These are phyloP conservation scores for Diplolepis rosae DNA, from an alignment of 2,888 invertebrate genomes.

Conservation along the genomic window DNA sequence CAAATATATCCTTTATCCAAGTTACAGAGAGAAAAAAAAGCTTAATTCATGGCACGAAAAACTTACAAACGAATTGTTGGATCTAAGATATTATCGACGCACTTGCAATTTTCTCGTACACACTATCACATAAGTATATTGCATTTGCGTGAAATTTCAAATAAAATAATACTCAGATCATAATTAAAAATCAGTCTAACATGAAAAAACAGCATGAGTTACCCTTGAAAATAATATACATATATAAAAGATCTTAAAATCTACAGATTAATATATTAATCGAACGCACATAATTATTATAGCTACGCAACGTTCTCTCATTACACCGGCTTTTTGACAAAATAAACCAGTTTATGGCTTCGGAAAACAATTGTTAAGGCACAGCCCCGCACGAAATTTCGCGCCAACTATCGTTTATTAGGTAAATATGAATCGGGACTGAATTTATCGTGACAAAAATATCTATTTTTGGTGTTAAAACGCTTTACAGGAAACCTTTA, in stretches of 20 bases:
- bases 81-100: slow-evolving; percentile 32
- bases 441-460: slow-evolving; percentile 30
- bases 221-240: slow-evolving; percentile 51
- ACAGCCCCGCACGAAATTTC: slow-evolving; percentile 48
- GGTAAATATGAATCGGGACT: slow-evolving; percentile 35
- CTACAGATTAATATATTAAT: slow-evolving; percentile 54
- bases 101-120: slow-evolving; percentile 34
- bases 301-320: slow-evolving; percentile 42
- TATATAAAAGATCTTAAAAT: slow-evolving; percentile 52
- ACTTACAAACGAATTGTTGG: slow-evolving; percentile 9
- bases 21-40: background rate
- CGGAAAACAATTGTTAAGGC: slow-evolving; percentile 39
- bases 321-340: slow-evolving; percentile 27
- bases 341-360: slow-evolving; percentile 38
- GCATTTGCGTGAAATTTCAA: slow-evolving; percentile 37
- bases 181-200: slow-evolving; percentile 54
- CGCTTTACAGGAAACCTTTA: slow-evolving; percentile 6
- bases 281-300: slow-evolving; percentile 49
- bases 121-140: slow-evolving; percentile 46
- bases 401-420: slow-evolving; percentile 26
- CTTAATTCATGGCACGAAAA: slow-evolving; percentile 24
- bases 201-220: slow-evolving; percentile 48
- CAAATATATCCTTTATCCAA: background rate
- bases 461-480: slow-evolving; percentile 19
- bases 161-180: slow-evolving; percentile 53